These are phyloP conservation scores for Lumbricus terrestris DNA, from an alignment of 2,888 invertebrate genomes.

Conservation along the genomic window DNA sequence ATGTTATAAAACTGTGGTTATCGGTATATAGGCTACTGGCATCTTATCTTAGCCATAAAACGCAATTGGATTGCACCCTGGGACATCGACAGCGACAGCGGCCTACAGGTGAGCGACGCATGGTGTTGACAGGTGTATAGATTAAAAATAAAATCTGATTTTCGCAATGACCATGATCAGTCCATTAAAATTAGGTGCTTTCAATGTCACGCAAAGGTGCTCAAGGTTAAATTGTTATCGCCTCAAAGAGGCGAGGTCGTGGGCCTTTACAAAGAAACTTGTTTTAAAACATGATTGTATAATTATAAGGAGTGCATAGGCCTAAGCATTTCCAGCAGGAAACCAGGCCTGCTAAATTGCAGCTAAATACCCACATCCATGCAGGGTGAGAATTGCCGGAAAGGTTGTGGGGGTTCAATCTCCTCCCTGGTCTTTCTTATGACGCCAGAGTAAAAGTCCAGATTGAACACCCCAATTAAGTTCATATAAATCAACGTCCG, in stretches of 20 bases:
- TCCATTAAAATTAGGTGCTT: background rate
- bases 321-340: too few relatives aligned
- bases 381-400: too few relatives aligned
- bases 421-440: too few relatives aligned
- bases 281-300: background rate
- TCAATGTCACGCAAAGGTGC: background rate
- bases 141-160: background rate
- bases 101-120: background rate
- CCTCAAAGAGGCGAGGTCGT: too few relatives aligned
- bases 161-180: background rate
- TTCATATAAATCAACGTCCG: too few relatives aligned
- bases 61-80: background rate
- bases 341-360: too few relatives aligned
- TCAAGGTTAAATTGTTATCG: background rate
- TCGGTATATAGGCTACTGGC: too few relatives aligned
- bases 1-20: background rate
- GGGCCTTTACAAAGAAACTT: background rate
- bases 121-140: background rate
- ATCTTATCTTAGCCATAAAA: background rate
- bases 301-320: too few relatives aligned
- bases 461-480: too few relatives aligned
- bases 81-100: background rate
- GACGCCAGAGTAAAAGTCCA: too few relatives aligned
- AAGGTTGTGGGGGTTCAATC: too few relatives aligned
- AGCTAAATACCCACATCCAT: too few relatives aligned